Base-by-base conservation (phyloP, 1,140 invertebrate genomes). In the Drosophila athabasca region DNA sequence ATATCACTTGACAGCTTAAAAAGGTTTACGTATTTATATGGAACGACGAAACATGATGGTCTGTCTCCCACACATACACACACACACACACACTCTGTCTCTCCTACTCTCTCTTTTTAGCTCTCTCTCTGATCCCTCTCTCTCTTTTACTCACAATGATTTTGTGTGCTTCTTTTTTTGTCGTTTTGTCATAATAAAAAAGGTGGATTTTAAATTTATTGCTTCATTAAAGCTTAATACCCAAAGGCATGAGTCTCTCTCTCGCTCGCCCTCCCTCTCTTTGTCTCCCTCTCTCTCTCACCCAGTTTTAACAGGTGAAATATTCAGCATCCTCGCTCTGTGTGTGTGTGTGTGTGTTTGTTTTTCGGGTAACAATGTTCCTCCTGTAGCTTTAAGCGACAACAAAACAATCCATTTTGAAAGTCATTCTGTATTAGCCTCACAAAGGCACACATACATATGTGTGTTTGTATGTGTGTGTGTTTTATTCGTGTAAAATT, bases 1-100 rank as follows among this genome's bases (percentile, higher is more conserved):
- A 88, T 88, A 88, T 88, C 83, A 88, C 83, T 88, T 88, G 83
- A 88, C 83, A 88, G 83, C 83, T 88, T 88, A 88, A 88, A 88
- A 88, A 88, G 83, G 83, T 88, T 88, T 88, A 88, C 83, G 83
- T 88, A 88, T 88, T 88, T 88, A 88, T 88, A 76, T 67, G 76
- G 76, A 76, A 83, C 75, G 71, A 68, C 70, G 70, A 39, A 35
- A 11, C 31, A 29, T 7, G 26, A 2, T 29, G 29, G 29, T 8
- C 8, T 31, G 7, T 9, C 29, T 31, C 29, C 8, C 24, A 24
- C 5, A 24, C 24, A 24, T 3, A 3, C 24, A 24, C 22, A 24
- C 22, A 24, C 22, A 24, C 22, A 24, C 22, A 24, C 22, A 9
- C 22, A 5, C 17, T 8, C 31, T 8, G 1, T 29, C 15, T 7